Evolutionary conservation across 2,113 vertebrate species (phyloP).

Genomic region (Ctenomys sociabilis): DNA sequence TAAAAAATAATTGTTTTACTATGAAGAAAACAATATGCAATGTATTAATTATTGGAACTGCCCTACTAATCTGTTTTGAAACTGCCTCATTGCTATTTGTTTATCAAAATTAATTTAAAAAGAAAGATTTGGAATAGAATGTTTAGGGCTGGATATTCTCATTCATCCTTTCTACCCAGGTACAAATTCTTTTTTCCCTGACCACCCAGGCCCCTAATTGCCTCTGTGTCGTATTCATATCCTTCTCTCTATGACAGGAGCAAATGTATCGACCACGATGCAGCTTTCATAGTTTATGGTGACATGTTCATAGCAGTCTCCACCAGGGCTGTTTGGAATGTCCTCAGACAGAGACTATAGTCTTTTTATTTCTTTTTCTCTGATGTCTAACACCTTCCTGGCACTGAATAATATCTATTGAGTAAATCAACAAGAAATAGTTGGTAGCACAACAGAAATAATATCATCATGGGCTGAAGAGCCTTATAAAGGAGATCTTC

Average conservation of each 20-base stretch:
- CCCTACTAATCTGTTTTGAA: too few relatives aligned
- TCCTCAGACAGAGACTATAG: neutral
- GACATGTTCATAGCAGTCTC: neutral
- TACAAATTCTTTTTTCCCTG: neutral
- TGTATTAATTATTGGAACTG: too few relatives aligned
- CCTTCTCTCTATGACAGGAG: too few relatives aligned
- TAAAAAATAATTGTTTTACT: too few relatives aligned
- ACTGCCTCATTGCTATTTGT: too few relatives aligned
- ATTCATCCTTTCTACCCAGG: neutral
- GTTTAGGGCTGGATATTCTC: neutral
- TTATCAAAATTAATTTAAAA: too few relatives aligned
- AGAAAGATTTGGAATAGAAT: neutral
- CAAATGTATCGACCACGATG: neutral
- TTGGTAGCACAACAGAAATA: neutral
- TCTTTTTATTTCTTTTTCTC: neutral
- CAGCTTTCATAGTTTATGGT: neutral
- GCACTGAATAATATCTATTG: neutral
- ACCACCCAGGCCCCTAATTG: neutral
- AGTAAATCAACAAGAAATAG: neutral
- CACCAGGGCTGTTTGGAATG: neutral
- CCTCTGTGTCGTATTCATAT: neutral
- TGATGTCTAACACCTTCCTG: neutral
- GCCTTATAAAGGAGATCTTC: conserved; percentile 1
- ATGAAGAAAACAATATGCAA: too few relatives aligned
- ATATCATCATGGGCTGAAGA: neutral